These are phyloP conservation scores for Bothrops alternatus DNA, from an alignment of 2,797 vertebrate species.

Conservation along the genomic window DNA sequence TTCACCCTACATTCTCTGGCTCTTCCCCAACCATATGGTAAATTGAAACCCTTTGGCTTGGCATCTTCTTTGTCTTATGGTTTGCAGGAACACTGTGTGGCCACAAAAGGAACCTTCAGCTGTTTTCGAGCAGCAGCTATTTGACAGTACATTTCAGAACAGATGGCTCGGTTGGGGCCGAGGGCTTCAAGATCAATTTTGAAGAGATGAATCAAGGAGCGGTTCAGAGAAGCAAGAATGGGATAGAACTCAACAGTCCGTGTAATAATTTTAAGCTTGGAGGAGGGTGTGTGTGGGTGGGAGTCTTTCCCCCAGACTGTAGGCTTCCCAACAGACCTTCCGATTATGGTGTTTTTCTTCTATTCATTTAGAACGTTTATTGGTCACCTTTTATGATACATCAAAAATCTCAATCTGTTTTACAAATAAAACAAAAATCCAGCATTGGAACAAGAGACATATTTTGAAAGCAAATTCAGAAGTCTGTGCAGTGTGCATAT, in stretches of 20 bases:
- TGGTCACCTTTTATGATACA: background rate
- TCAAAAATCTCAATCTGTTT: background rate
- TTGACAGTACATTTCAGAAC: conserved; percentile 33
- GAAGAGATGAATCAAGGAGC: background rate
- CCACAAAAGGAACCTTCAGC: background rate
- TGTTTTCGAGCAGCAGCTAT: conserved; percentile 30
- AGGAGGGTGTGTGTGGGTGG: background rate
- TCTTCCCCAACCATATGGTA: background rate
- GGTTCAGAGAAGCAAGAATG: conserved; percentile 2
- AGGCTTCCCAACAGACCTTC: background rate
- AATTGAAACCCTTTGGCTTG: background rate
- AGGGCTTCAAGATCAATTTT: conserved; percentile 36
- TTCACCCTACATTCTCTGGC: background rate
- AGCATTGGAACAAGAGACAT: background rate
- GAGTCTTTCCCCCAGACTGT: background rate
- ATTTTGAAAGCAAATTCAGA: background rate
- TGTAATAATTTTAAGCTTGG: background rate
- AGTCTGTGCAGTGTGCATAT: background rate
- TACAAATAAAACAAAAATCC: background rate
- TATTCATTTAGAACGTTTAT: background rate
- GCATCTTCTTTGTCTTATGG: background rate
- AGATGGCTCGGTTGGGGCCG: conserved; percentile 5
- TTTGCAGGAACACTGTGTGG: conserved; percentile 16
- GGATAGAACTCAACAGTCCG: background rate
- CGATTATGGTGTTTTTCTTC: background rate